Evolutionary conservation across 2,888 invertebrate species (phyloP).

Genomic region (Priocnemis perturbator): DNA sequence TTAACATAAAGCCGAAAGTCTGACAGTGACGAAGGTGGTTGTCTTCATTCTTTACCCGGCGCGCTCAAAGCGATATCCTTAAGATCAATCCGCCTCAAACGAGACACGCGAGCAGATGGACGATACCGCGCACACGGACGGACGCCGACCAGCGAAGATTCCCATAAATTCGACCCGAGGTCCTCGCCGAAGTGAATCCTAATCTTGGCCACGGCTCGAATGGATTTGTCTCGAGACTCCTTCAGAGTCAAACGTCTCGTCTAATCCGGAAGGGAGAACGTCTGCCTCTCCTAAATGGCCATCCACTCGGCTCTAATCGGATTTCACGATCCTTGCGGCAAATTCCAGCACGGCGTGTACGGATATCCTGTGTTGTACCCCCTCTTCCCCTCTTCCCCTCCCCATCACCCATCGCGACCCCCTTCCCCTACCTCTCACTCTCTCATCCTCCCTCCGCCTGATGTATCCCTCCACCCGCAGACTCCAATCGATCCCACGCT

Average conservation of each 20-base stretch:
- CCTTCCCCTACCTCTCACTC: slow-evolving; percentile 16
- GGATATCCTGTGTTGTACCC: slow-evolving; percentile 39
- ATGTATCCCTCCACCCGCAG: slow-evolving; percentile 17
- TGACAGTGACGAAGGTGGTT: no score
- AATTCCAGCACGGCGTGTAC: slow-evolving; percentile 36
- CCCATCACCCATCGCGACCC: not conserved
- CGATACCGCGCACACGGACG: no score
- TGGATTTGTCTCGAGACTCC: slow-evolving; percentile 45
- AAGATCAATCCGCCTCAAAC: no score
- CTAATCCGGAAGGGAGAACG: slow-evolving; percentile 43
- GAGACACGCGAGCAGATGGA: no score
- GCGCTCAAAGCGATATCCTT: no score
- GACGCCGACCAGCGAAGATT: not conserved
- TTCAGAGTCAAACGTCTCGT: slow-evolving; percentile 41
- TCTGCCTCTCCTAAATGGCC: slow-evolving; percentile 48
- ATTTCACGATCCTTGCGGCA: slow-evolving; percentile 54
- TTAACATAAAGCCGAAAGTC: no score
- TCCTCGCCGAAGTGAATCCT: slow-evolving; percentile 38
- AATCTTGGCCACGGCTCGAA: slow-evolving; percentile 17
- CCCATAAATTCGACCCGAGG: slow-evolving; percentile 8
- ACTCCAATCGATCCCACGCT: slow-evolving; percentile 26
- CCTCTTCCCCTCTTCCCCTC: slow-evolving; percentile 14
- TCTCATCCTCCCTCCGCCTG: not conserved
- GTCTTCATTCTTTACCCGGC: no score
- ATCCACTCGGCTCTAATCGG: slow-evolving; percentile 45